Base-by-base conservation (phyloP, 2,797 vertebrate genomes). In the Chiloscyllium punctatum region DNA sequence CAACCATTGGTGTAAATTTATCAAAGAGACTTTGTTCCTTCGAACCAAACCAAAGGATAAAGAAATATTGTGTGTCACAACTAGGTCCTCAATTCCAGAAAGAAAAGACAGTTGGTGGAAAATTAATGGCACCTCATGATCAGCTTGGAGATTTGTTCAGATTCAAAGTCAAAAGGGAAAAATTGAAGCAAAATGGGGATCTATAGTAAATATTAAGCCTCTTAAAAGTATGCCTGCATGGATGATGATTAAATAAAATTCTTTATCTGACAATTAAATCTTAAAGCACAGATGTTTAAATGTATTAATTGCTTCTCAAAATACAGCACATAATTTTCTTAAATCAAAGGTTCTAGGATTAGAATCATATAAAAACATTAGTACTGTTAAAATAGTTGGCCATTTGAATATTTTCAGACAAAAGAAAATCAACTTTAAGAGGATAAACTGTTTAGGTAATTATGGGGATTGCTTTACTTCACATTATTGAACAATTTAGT, bases 1-100 rank as follows among this genome's bases (percentile, higher is more conserved):
- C 94, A 74, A 72, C 42, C 53, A 95, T 33, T 51, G 68, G 71
- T 77, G 69, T 53, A 74, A 95, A 77, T 51, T n/a, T 74, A 74
- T 42, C 71, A 71, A 48, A 94, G 23, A 48, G 42, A 72, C 71
- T 77, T 95, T 51, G 71, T 95, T 95, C 71, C 94, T 51, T 74
- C 48, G 77, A 95, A 51, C 71, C 94, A 95, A 27, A 69, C 77
- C 71, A 62, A 77, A 53, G 94, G 33, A 77, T 72, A 7, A 71
- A 77, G 42, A 42, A 69, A 74, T 21, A 53, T 30, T 51, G 30
- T 51, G 27, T 8, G 25, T 2, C 23, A 92, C n/a, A 92, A 77
- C 77, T 51, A 48, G 30, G 42, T n/a, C 30, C 7, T 51, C 94
- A 57, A 53, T 30, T 71, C 92, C 33, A 48, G 48, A 95, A 16